These are phyloP conservation scores for Premnoplex brunnescens DNA, from an alignment of 2,797 vertebrate genomes.

Conservation along the genomic window DNA sequence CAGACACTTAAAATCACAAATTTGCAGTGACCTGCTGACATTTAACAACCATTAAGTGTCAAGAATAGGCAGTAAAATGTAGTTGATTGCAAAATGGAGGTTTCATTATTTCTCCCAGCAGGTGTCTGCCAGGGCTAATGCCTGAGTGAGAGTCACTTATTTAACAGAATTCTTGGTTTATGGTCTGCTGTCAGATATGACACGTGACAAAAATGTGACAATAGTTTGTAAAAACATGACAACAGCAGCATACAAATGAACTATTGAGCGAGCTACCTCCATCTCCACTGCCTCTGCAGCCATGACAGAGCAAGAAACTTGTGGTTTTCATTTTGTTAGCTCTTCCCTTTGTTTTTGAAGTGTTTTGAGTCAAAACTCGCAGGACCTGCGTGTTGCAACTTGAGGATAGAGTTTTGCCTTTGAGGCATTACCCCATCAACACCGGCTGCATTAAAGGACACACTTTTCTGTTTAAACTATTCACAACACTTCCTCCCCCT, in stretches of 20 bases:
- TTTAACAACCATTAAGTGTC: constrained; percentile 39
- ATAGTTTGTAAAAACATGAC: constrained; percentile 27
- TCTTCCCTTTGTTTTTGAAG: not conserved
- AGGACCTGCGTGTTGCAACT: not conserved
- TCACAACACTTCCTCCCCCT: not conserved
- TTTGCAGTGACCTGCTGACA: constrained; percentile 35
- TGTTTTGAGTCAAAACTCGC: not conserved
- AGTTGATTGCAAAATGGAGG: constrained; percentile 57
- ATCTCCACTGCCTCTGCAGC: not conserved
- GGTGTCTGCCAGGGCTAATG: constrained; percentile 43
- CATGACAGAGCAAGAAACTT: not conserved
- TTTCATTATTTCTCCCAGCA: constrained; percentile 58
- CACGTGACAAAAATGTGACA: constrained; percentile 37
- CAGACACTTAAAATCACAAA: constrained; percentile 58
- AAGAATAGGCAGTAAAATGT: constrained; percentile 44
- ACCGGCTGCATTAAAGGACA: not conserved
- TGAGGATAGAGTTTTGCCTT: not conserved
- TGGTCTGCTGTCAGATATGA: constrained; percentile 40
- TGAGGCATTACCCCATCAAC: not conserved
- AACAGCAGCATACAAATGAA: constrained; percentile 60
- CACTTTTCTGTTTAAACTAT: not conserved
- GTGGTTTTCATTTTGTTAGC: not conserved
- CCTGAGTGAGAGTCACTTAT: constrained; percentile 40
- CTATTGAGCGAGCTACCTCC: not conserved
- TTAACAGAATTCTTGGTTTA: constrained; percentile 61